Percentiles rank a stretch among this genome's conserved stretches.
Evolutionary conservation across 2,888 invertebrate species (phyloP).

Genomic region (Euplexia lucipara): DNA sequence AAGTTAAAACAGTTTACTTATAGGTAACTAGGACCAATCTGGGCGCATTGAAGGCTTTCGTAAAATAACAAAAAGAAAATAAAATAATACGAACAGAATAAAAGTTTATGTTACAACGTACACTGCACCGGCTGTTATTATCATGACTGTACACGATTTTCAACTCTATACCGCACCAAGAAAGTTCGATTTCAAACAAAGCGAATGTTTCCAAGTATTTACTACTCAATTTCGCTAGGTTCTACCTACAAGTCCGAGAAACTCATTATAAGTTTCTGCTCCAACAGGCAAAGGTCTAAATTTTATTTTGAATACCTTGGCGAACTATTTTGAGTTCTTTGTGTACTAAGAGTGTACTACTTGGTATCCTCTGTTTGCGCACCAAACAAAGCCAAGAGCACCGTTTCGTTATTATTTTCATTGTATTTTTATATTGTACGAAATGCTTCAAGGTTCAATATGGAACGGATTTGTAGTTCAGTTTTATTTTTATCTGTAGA

Average conservation of each 20-base stretch:
- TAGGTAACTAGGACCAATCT: background rate
- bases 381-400: background rate
- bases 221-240: slow-evolving; percentile 53
- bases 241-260: slow-evolving; percentile 61
- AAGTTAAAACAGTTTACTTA: background rate
- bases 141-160: background rate
- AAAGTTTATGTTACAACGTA: slow-evolving; percentile 39
- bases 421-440: background rate
- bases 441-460: background rate
- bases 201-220: slow-evolving; percentile 8
- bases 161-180: accelerated
- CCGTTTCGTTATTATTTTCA: slow-evolving; percentile 5
- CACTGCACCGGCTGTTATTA: slow-evolving; percentile 32
- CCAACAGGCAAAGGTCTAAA: slow-evolving; percentile 62
- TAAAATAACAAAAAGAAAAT: slow-evolving; percentile 33
- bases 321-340: slow-evolving; percentile 45
- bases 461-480: background rate
- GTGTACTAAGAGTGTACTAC: background rate
- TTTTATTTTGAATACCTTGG: slow-evolving; percentile 56
- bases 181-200: slow-evolving; percentile 28
- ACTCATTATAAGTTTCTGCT: slow-evolving; percentile 72
- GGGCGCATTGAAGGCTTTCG: slow-evolving; percentile 24
- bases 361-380: background rate
- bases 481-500: background rate
- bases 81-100: slow-evolving; percentile 40